Evolutionary conservation across 2,113 vertebrate genomes (phyloP).

Genomic region (Menura novaehollandiae): DNA sequence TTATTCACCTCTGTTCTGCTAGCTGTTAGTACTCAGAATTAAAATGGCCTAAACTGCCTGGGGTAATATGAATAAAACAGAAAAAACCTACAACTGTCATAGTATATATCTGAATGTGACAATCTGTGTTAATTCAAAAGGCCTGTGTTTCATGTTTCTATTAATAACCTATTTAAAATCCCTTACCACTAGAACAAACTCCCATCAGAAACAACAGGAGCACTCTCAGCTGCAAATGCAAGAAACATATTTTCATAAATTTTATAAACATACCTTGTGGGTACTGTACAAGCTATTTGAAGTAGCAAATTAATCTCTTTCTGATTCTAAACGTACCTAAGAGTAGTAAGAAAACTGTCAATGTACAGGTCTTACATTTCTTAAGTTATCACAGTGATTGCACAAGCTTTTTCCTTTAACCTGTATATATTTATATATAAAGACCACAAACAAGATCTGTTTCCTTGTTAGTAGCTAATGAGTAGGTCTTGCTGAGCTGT

Average conservation of each 20-base stretch:
- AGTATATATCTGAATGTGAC: neutral
- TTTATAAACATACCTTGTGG: neutral
- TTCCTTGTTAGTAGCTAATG: neutral
- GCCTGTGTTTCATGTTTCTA: neutral
- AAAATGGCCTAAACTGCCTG: neutral
- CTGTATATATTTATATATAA: neutral
- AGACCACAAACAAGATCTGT: neutral
- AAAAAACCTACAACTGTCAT: neutral
- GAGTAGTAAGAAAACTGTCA: neutral
- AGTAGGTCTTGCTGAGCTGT: neutral
- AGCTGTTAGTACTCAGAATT: neutral
- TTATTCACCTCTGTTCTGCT: neutral
- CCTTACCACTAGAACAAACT: neutral
- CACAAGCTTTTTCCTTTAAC: neutral
- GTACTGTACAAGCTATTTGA: neutral
- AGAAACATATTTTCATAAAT: neutral
- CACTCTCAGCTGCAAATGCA: neutral
- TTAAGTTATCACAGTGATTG: neutral
- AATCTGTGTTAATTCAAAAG: neutral
- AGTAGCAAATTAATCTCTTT: neutral
- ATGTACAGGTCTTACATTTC: neutral
- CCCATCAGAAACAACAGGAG: neutral
- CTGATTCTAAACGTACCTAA: neutral
- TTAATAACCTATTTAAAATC: neutral
- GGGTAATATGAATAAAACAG: neutral